Conservation (phyloP, 2,888 invertebrate genomes). For the Morpho deidamia region DNA sequence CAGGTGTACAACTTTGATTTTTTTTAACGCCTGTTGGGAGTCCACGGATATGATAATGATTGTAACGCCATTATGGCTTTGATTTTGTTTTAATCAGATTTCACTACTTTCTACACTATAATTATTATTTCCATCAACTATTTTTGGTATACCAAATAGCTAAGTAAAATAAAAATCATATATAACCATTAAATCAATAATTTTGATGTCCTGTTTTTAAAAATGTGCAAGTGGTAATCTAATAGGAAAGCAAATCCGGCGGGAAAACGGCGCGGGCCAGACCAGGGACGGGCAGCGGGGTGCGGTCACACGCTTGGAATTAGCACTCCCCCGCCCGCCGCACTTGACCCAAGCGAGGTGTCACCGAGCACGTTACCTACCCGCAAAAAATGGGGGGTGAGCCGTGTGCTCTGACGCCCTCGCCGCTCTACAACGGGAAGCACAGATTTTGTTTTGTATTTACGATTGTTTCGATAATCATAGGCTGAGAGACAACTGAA, state of each 20-base stretch:
- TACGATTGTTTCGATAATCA: conserved; percentile 51
- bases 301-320: conserved; percentile 69
- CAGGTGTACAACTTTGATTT: no score
- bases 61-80: no score
- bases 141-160: no score
- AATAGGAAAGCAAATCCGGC: conserved; percentile 66
- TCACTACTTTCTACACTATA: no score
- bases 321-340: conserved; percentile 43
- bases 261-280: conserved; percentile 56
- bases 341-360: conserved; percentile 52
- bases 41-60: no score
- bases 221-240: neutral
- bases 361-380: conserved; percentile 68
- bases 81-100: no score
- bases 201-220: neutral
- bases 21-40: no score
- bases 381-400: conserved; percentile 62
- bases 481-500: no score
- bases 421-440: conserved; percentile 32
- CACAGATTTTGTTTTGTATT: conserved; percentile 64
- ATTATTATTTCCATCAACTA: no score
- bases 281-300: conserved; percentile 31
- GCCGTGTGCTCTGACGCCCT: conserved; percentile 28
- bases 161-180: no score
- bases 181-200: neutral